These are phyloP conservation scores for Perca flavescens DNA, from an alignment of 2,113 vertebrate genomes.

Conservation along the genomic window DNA sequence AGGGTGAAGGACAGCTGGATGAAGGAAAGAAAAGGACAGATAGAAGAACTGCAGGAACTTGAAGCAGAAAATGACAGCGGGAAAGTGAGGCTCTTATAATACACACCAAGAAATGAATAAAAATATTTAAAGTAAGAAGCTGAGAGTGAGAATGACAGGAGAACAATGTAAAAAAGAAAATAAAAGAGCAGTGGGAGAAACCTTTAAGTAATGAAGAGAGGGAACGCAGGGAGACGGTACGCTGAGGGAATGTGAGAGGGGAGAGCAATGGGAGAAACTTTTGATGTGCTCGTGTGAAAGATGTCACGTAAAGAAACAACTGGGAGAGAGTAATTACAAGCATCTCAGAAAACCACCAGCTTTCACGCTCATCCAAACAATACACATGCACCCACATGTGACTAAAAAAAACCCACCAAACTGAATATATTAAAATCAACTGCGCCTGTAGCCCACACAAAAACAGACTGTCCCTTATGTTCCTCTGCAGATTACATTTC, in stretches of 20 bases:
- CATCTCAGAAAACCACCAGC: conserved; percentile 45
- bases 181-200: conserved; percentile 34
- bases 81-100: conserved; percentile 23
- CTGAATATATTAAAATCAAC: conserved; percentile 44
- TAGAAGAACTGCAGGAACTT: conserved; percentile 21
- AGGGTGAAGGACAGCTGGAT: conserved; percentile 60
- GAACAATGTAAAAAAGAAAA: conserved; percentile 40
- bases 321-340: conserved; percentile 44
- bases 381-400: conserved; percentile 48
- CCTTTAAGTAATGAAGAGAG: conserved; percentile 37
- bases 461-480: conserved; percentile 43
- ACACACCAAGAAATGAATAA: conserved; percentile 33
- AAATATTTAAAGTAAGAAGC: conserved; percentile 37
- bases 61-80: conserved; percentile 24
- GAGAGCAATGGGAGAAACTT: conserved; percentile 39
- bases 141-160: conserved; percentile 24
- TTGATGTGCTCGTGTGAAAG: conserved; percentile 56
- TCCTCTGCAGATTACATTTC: conserved; percentile 42
- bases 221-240: conserved; percentile 5
- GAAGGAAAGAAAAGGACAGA: conserved; percentile 35
- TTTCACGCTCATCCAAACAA: conserved; percentile 45
- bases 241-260: conserved; percentile 34
- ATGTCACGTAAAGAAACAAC: conserved; percentile 47
- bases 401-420: conserved; percentile 42
- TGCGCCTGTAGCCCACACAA: conserved; percentile 40